Percentiles rank a stretch among this genome's conserved stretches.
phyloP scores from a whole-genome alignment of 2,797 vertebrate species.

The Rachycentron canadum region DNA sequence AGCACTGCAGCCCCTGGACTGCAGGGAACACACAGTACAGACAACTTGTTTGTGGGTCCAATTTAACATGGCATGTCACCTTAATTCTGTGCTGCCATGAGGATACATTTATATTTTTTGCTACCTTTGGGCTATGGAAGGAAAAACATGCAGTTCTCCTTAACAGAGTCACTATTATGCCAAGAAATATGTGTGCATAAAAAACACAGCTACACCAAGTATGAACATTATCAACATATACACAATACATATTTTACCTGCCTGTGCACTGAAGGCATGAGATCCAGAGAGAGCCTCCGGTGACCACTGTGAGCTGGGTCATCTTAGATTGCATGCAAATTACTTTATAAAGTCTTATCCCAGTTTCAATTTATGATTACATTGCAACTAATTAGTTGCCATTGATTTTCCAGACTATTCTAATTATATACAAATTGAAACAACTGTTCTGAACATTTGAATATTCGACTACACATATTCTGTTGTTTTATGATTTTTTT shows the following conservation, averaged over 20 bases:
- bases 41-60: not conserved
- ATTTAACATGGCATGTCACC: not conserved
- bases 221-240: not conserved
- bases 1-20: slow-evolving; percentile 91
- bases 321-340: not conserved
- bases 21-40: slow-evolving; percentile 17
- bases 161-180: not conserved
- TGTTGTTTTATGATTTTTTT: not conserved
- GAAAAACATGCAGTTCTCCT: not conserved
- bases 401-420: not conserved
- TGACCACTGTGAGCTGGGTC: not conserved
- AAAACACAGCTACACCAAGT: not conserved
- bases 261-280: not conserved
- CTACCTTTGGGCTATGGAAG: not conserved
- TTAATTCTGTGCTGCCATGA: not conserved
- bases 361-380: not conserved
- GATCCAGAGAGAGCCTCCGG: not conserved
- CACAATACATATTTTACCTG: not conserved
- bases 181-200: not conserved
- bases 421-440: not conserved
- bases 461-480: slow-evolving; percentile 5
- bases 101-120: not conserved
- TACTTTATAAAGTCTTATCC: not conserved
- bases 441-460: slow-evolving; percentile 1
- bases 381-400: not conserved